Percentiles rank a stretch among this genome's conserved stretches.
Conservation (phyloP, 2,113 vertebrate species). For the Rostratula benghalensis region DNA sequence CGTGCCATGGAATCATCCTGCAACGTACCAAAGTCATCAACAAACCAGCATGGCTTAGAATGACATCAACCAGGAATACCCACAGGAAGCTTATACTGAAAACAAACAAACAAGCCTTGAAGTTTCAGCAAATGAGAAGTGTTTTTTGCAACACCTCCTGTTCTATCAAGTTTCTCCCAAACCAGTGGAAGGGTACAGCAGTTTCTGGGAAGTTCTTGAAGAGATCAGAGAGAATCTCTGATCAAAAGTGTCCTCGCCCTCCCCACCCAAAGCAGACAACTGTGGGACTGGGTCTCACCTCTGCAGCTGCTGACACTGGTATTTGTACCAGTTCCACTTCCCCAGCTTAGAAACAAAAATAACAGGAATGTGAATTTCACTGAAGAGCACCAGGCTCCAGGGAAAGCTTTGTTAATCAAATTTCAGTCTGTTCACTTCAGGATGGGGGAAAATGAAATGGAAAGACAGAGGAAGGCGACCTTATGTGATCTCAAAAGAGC, state of each 20-base stretch:
- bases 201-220: neutral
- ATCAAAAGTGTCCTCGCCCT: neutral
- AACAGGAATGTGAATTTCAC: neutral
- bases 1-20: neutral
- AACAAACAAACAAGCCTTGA: neutral
- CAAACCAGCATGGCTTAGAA: neutral
- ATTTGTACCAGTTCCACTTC: neutral
- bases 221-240: accelerated
- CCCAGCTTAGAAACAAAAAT: neutral
- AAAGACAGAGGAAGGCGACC: neutral
- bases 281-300: neutral
- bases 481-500: neutral
- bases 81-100: neutral
- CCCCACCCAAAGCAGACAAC: neutral
- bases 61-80: neutral
- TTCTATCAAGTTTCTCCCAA: neutral
- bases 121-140: neutral
- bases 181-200: neutral
- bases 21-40: neutral
- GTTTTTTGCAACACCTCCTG: neutral
- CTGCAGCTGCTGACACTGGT: neutral
- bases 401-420: neutral
- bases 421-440: neutral
- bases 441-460: neutral
- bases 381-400: neutral